Percentiles rank a stretch among this genome's conserved stretches.
Conservation (phyloP, 2,797 vertebrate species). For the Silurus aristotelis region DNA sequence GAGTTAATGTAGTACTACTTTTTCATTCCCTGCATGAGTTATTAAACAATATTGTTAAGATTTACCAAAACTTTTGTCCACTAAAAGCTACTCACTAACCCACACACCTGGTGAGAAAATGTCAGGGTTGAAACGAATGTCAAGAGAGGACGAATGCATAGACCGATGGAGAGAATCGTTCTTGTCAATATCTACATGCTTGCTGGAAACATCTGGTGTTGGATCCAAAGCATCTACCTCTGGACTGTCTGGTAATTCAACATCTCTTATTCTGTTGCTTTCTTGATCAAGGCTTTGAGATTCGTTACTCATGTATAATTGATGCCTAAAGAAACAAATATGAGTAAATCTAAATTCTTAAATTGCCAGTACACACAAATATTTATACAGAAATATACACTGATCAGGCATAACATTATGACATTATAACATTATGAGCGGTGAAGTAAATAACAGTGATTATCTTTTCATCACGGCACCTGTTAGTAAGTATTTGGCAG, state of each 20-base stretch:
- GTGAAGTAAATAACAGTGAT: no score
- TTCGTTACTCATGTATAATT: conserved; percentile 73
- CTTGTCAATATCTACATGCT: conserved; percentile 12
- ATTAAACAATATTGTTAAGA: neutral
- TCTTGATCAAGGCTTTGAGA: conserved; percentile 77
- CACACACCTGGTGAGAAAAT: conserved; percentile 86
- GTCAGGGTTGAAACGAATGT: conserved; percentile 92
- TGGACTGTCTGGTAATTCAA: neutral
- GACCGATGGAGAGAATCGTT: conserved; percentile 18
- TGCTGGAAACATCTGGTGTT: neutral
- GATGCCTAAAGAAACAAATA: conserved; percentile 70
- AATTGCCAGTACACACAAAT: neutral
- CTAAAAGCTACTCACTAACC: neutral
- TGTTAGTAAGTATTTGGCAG: no score
- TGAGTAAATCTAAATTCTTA: neutral
- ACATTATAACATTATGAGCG: no score
- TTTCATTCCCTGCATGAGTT: neutral
- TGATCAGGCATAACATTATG: no score
- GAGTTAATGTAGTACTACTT: neutral
- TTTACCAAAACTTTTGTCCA: neutral
- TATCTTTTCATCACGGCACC: no score
- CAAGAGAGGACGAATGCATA: conserved; percentile 68
- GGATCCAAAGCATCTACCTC: neutral
- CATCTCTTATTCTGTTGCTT: conserved; percentile 5
- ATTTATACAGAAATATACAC: no score